Base-by-base conservation (phyloP, 2,797 vertebrate genomes). In the Phataginus tetradactyla region DNA sequence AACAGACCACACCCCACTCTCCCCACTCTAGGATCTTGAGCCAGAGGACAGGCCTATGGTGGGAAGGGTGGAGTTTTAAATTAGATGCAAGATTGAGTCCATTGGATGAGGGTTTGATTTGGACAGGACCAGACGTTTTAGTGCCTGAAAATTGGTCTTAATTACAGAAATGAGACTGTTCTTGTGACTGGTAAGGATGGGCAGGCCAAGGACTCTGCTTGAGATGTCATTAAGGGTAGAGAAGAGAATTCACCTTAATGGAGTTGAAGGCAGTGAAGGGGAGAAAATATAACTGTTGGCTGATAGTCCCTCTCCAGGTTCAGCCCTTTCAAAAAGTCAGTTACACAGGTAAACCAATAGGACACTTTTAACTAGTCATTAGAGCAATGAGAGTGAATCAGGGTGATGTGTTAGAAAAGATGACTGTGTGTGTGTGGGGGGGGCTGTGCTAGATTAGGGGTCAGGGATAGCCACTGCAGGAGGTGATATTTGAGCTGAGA, bases 111-210 rank as follows among this genome's bases (percentile, higher is more conserved):
- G n/a, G 64, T 96, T 94, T 90, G 57, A 69, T 72, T 92, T 87
- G 72, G 81, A 87, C 12, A 80, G 55, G 66, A 90, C 75, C 55
- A 84, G 66, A 27, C 25, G 13, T 86, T 90, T 74, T n/a, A 86
- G 75, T 55, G 39, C 71, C 83, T 94, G 78, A 61, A 96, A 93
- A 94, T 92, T 86, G 63, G 53, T 86, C 89, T 95, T 90, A 71
- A 87, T 95, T 81, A 90, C 42, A 87, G 80, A 94, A 86, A 91
- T 17, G 39, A 94, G 81, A 86, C 57, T 57, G 15, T 77, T 83
- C 81, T 74, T 74, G 53, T 57, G 69, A 69, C 55, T 68, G 32
- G 37, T n/a, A n/a, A 29, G 72, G 57, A 86, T 74, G 51, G 80
- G 53, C 27, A 90, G 90, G 80, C 68, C 69, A 74, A 86, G 66